phyloP scores from a whole-genome alignment of 2,888 invertebrate species.

The Lamellibrachia columna region DNA sequence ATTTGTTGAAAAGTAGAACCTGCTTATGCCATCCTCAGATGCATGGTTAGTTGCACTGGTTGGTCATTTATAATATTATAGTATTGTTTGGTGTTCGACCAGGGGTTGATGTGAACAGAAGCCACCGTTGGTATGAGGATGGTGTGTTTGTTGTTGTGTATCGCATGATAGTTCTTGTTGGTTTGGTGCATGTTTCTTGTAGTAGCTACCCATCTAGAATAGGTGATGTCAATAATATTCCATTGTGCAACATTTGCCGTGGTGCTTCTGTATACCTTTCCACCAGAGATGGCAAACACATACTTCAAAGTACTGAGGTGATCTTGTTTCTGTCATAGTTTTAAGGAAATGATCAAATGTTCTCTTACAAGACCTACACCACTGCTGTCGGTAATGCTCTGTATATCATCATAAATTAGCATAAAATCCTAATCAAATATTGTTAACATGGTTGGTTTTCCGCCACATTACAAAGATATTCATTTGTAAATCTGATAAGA shows the following conservation, averaged over 20 bases:
- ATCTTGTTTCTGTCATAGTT: neutral
- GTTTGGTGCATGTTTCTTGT: neutral
- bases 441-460: neutral
- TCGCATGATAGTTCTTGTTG: neutral
- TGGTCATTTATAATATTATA: neutral
- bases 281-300: neutral
- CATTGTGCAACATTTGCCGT: too few species aligned
- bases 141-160: neutral
- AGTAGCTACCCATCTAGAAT: neutral
- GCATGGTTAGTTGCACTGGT: neutral
- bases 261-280: neutral
- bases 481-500: neutral
- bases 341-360: neutral
- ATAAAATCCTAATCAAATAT: neutral
- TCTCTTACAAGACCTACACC: neutral
- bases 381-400: neutral
- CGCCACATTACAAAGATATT: neutral
- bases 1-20: too few species aligned
- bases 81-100: neutral
- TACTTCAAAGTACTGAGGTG: neutral
- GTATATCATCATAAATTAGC: neutral
- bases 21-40: too few species aligned
- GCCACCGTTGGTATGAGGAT: neutral
- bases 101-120: neutral
- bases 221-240: too few species aligned